phyloP scores from a whole-genome alignment of 2,888 invertebrate species.

The Gastracanthus pulcherrimus region DNA sequence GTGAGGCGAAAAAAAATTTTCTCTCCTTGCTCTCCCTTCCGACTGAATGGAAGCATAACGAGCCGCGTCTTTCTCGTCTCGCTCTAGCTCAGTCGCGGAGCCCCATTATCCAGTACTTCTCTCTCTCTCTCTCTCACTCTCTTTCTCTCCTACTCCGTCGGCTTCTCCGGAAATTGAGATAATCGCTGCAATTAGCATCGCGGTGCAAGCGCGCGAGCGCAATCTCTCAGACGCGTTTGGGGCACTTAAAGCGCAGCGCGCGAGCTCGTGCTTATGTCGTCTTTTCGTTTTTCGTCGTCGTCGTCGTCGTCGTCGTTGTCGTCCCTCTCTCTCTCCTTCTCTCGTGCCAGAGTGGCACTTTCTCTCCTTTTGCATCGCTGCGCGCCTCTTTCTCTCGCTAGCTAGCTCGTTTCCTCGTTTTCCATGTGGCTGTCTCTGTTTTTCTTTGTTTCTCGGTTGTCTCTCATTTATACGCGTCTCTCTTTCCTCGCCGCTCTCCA shows the following conservation, averaged over 20 bases:
- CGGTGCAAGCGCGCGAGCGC: constrained; percentile 38
- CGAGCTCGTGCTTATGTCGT: constrained; percentile 17
- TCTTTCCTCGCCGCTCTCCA: neutral
- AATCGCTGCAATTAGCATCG: constrained; percentile 58
- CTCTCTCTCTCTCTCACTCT: neutral
- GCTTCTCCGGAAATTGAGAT: constrained; percentile 57
- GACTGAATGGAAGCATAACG: constrained; percentile 47
- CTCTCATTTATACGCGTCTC: constrained; percentile 1
- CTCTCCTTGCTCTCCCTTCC: neutral
- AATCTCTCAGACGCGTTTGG: constrained; percentile 50
- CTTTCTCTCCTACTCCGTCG: neutral
- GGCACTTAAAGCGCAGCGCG: constrained; percentile 17
- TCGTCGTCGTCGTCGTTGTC: neutral
- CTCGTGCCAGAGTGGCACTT: constrained; percentile 15
- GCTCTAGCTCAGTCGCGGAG: neutral
- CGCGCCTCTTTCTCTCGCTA: constrained; percentile 4
- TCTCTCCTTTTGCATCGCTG: constrained; percentile 5
- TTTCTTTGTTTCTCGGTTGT: neutral
- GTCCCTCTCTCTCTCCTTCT: constrained; percentile 30
- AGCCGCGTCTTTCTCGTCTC: constrained; percentile 12
- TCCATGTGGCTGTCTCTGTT: neutral
- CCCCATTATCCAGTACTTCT: constrained; percentile 50
- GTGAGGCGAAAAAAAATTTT: neutral
- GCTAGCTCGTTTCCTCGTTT: constrained; percentile 9
- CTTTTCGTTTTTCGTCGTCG: constrained; percentile 32